Evolutionary conservation across 1,140 invertebrate species (phyloP).

Genomic region (Atta texana): DNA sequence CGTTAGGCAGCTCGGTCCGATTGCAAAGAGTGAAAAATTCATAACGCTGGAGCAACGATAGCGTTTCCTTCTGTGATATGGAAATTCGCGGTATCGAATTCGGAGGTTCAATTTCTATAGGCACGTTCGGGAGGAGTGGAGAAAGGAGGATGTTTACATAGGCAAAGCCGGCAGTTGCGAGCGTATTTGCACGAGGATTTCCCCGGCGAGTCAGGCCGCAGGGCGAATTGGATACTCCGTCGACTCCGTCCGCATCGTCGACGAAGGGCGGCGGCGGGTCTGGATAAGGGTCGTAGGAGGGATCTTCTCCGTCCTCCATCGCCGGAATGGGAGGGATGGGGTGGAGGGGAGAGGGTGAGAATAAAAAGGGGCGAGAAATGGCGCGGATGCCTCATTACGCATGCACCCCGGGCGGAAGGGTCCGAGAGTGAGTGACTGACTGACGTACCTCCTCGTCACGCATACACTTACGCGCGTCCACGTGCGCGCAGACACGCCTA

Average conservation of each 20-base stretch:
- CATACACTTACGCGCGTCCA: slow-evolving; percentile 41
- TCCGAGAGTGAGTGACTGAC: slow-evolving; percentile 79
- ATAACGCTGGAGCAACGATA: background rate
- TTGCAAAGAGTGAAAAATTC: background rate
- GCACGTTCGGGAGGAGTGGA: background rate
- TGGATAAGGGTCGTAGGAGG: slow-evolving; percentile 71
- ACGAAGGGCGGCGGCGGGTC: slow-evolving; percentile 63
- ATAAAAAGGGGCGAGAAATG: slow-evolving; percentile 78
- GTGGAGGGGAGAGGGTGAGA: slow-evolving; percentile 73
- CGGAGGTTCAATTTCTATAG: slow-evolving; percentile 67
- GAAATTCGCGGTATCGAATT: slow-evolving; percentile 53
- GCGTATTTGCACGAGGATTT: slow-evolving; percentile 74
- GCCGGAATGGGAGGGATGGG: background rate
- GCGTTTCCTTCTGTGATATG: slow-evolving; percentile 34
- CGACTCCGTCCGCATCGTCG: slow-evolving; percentile 48
- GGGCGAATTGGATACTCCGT: slow-evolving; percentile 56
- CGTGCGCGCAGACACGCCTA: slow-evolving; percentile 60
- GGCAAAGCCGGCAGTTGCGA: slow-evolving; percentile 68
- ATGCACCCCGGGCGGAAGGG: slow-evolving; percentile 78
- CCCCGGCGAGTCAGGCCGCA: slow-evolving; percentile 40
- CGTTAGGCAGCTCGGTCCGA: background rate
- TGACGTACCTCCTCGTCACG: slow-evolving; percentile 75
- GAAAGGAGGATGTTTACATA: slow-evolving; percentile 50
- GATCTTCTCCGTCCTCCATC: slow-evolving; percentile 49
- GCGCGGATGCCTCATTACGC: slow-evolving; percentile 79